Percentiles rank a stretch among this genome's conserved stretches.
These are phyloP conservation scores for Chymomyza fuscimana DNA, from an alignment of 2,888 invertebrate species.

Conservation along the genomic window DNA sequence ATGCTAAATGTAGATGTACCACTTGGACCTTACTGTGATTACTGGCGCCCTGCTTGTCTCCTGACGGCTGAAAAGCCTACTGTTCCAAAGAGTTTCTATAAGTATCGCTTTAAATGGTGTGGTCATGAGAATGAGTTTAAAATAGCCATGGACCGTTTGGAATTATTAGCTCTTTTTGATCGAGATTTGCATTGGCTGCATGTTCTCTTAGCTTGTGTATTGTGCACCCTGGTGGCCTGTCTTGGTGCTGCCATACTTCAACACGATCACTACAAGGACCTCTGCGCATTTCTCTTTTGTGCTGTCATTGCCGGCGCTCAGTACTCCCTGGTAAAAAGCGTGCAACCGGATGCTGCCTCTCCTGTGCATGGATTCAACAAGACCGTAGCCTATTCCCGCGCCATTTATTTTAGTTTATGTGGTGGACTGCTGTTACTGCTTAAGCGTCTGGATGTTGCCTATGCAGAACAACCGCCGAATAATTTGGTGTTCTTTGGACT, in stretches of 20 bases:
- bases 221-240: conserved; percentile 92
- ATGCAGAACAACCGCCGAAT: conserved; percentile 52
- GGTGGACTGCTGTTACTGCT: conserved; percentile 81
- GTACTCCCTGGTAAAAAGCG: conserved; percentile 97
- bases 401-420: conserved; percentile 95
- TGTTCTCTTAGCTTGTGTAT: conserved; percentile 88
- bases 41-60: conserved; percentile 78
- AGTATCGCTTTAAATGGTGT: conserved; percentile 77
- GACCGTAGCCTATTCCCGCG: conserved; percentile 94
- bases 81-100: conserved; percentile 79
- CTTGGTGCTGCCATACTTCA: conserved; percentile 91
- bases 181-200: conserved; percentile 89
- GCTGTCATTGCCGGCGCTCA: conserved; percentile 99
- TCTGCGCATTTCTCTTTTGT: conserved; percentile 96
- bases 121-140: conserved; percentile 81
- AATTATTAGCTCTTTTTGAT: conserved; percentile 94
- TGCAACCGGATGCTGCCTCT: conserved; percentile 99
- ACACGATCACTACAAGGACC: conserved; percentile 92
- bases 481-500: conserved; percentile 72
- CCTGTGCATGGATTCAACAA: conserved; percentile 99
- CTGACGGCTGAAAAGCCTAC: conserved; percentile 75
- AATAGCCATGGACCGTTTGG: conserved; percentile 94
- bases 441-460: conserved; percentile 68
- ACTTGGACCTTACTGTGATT: conserved; percentile 77
- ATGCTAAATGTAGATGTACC: conserved; percentile 77